Base-by-base conservation (phyloP, 2,797 vertebrate species). In the Furcifer pardalis region DNA sequence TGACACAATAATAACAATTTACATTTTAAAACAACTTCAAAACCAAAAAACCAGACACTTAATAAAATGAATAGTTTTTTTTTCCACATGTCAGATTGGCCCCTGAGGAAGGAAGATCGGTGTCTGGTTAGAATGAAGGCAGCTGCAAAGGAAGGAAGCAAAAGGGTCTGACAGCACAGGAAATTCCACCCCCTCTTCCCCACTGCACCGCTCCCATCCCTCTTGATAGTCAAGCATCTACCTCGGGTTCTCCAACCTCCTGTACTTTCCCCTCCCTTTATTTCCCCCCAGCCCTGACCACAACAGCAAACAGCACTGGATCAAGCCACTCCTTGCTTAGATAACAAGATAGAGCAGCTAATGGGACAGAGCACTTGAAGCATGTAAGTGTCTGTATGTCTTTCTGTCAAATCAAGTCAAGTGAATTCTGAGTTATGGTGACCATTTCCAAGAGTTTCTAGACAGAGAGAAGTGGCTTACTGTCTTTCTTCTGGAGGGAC, bases 121-220 rank as follows among this genome's bases (percentile, higher is more conserved):
- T 37, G 35, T 62, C 15, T 4, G 84, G 92, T 94, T 94, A 95
- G 90, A 87, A 82, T 81, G 86, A 77, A 92, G 90, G 76, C 86
- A 84, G 92, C 94, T 94, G 94, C 86, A 95, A 95, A 89, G 91
- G 91, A 94, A 95, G 93, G 88, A 85, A 89, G 91, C 69, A 32
- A 77, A 1, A 75, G 85, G 86, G 82, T 87, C 44, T 62, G 85
- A 87, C 77, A 59, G 25, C 49, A 21, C 23, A 65, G 75, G 69
- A 21, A 17, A n/a, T n/a, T n/a, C n/a, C n/a, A n/a, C n/a, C 10
- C 86, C 86, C 79, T 71, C 84, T 42, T 42, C 84, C 77, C 27
- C 32, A 77, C 84, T 77, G 79, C 65, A 77, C 27, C 32, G 77
- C 84, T 77, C 73, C 65, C 80, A 60, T 52, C 44, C 52, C 79